These are phyloP conservation scores for Acinonyx jubatus DNA, from an alignment of 2,113 vertebrate species.

Conservation along the genomic window DNA sequence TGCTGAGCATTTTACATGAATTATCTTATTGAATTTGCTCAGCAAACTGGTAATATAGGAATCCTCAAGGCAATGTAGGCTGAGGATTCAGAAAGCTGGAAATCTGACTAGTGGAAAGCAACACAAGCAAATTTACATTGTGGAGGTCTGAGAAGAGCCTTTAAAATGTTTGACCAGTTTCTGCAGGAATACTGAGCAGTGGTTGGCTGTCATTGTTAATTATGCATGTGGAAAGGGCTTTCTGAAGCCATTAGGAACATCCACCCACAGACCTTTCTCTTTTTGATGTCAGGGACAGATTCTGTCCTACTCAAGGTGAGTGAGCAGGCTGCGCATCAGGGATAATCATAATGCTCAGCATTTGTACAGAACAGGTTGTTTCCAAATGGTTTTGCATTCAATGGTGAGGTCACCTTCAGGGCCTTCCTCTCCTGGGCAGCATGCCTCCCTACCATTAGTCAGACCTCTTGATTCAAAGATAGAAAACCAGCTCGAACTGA, in stretches of 20 bases:
- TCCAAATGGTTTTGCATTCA: conserved; percentile 60
- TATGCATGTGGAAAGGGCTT: conserved; percentile 55
- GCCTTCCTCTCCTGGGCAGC: conserved; percentile 28
- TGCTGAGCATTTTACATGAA: background rate
- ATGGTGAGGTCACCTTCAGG: conserved; percentile 37
- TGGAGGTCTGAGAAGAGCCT: background rate
- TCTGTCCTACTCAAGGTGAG: conserved; percentile 45
- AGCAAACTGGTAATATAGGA: background rate
- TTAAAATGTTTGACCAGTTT: conserved; percentile 23
- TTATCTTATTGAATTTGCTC: background rate
- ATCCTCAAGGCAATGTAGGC: background rate
- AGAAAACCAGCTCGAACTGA: conserved; percentile 44
- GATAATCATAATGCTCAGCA: conserved; percentile 51
- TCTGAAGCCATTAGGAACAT: conserved; percentile 59
- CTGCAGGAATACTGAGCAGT: background rate
- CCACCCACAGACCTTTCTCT: conserved; percentile 63
- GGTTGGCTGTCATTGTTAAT: conserved; percentile 7
- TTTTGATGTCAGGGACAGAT: conserved; percentile 48
- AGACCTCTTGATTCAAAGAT: conserved; percentile 61
- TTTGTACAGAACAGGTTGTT: conserved; percentile 73
- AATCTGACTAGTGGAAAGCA: background rate
- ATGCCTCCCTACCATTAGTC: conserved; percentile 54
- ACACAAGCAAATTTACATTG: background rate
- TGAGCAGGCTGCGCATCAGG: conserved; percentile 3
- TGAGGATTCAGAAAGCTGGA: background rate